Conservation (phyloP, 92 coral and sea anemone genomes). For the Phenganax marumi region DNA sequence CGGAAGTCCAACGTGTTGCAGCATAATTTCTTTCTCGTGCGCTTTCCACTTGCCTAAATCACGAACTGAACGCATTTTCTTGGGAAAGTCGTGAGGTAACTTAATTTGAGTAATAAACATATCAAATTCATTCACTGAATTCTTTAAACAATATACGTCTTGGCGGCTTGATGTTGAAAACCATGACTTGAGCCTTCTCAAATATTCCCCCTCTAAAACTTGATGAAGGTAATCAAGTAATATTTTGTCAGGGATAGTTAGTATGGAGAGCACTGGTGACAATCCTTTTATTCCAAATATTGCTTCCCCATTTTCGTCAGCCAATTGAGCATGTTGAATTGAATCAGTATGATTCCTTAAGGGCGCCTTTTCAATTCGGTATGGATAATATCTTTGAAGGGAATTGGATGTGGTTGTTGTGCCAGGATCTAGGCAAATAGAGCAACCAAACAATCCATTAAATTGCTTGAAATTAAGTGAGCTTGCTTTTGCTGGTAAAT, state of each 20-base stretch:
- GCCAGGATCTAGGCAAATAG: too few relatives aligned
- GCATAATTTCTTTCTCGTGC: slow-evolving; percentile 6
- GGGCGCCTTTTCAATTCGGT: not conserved
- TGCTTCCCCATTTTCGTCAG: not conserved
- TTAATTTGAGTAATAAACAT: not conserved
- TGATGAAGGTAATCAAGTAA: too few relatives aligned
- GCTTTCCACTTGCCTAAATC: not conserved
- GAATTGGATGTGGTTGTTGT: not conserved
- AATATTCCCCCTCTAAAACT: too few relatives aligned
- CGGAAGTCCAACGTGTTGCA: slow-evolving; percentile 3
- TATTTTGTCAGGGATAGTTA: too few relatives aligned
- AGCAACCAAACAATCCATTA: too few relatives aligned
- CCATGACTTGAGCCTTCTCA: too few relatives aligned
- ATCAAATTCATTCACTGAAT: not conserved
- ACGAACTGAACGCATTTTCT: not conserved
- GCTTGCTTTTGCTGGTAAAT: not conserved
- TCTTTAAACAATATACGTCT: not conserved
- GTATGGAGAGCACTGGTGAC: too few relatives aligned
- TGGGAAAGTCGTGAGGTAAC: not conserved
- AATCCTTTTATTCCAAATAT: not conserved
- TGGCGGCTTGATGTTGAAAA: not conserved
- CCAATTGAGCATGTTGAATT: too few relatives aligned
- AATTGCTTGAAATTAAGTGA: slow-evolving; percentile 10
- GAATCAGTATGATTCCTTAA: not conserved
- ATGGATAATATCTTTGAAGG: not conserved